Evolutionary conservation across 2,113 vertebrate genomes (phyloP).

Genomic region (Austrofundulus limnaeus): DNA sequence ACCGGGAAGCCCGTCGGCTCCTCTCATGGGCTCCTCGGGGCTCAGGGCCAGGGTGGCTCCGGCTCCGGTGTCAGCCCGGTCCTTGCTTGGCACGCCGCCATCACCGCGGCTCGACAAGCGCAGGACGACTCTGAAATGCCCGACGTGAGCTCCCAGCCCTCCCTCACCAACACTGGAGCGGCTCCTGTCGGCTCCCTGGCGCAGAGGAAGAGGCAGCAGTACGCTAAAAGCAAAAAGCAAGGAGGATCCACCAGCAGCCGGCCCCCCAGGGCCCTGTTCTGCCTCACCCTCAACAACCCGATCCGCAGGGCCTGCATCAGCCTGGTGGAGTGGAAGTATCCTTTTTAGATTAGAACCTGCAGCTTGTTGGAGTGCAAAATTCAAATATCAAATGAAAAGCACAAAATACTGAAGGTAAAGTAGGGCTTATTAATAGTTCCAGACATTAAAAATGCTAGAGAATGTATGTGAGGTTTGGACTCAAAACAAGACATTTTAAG

Average conservation of each 20-base stretch:
- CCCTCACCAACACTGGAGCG: constrained; percentile 49
- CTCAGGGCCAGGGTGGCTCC: constrained; percentile 22
- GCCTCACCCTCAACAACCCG: constrained; percentile 98
- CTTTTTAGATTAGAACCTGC: constrained; percentile 64
- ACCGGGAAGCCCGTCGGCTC: constrained; percentile 64
- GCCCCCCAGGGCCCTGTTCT: constrained; percentile 96
- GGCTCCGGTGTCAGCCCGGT: constrained; percentile 58
- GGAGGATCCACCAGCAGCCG: constrained; percentile 90
- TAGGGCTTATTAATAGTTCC: too few relatives aligned
- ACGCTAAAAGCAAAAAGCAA: constrained; percentile 99
- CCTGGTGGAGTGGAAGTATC: constrained; percentile 99
- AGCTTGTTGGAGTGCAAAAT: not conserved
- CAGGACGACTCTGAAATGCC: constrained; percentile 75
- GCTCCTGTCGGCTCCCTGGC: constrained; percentile 89
- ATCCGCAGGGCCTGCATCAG: constrained; percentile 98
- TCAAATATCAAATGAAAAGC: not conserved
- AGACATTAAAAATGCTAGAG: too few relatives aligned
- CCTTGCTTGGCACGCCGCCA: constrained; percentile 94
- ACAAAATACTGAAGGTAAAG: not conserved
- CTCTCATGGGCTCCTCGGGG: constrained; percentile 56
- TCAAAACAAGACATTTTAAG: too few relatives aligned
- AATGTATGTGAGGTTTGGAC: too few relatives aligned
- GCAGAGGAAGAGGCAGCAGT: constrained; percentile 98
- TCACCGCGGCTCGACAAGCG: constrained; percentile 90
- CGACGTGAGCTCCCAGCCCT: constrained; percentile 76